phyloP scores from a whole-genome alignment of 2,797 vertebrate species.

The Lophura swinhoii region DNA sequence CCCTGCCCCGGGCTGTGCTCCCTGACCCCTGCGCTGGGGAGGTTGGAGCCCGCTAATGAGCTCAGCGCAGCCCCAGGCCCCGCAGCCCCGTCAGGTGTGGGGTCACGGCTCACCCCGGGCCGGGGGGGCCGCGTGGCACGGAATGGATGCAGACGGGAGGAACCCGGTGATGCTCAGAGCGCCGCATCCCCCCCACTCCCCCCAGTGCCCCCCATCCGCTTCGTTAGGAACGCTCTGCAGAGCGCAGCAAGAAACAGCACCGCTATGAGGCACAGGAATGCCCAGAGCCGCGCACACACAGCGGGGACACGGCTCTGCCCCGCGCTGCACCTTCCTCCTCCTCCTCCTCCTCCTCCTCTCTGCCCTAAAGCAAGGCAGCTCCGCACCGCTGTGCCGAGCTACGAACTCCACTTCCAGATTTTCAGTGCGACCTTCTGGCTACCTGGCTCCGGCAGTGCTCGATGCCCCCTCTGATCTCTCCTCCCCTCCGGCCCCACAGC shows the following conservation, averaged over 20 bases:
- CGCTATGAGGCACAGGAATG: neutral
- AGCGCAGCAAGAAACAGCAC: rapidly evolving
- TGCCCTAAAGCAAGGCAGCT: conserved; percentile 9
- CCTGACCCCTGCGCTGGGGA: neutral
- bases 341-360: neutral
- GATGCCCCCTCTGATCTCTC: conserved; percentile 71
- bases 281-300: neutral
- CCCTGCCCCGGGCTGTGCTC: neutral
- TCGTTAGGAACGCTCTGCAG: rapidly evolving
- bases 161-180: rapidly evolving
- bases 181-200: neutral
- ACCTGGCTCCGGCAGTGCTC: conserved; percentile 73
- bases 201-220: rapidly evolving
- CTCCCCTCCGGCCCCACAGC: conserved; percentile 64
- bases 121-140: neutral
- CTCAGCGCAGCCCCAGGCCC: neutral
- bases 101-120: neutral
- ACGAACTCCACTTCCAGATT: conserved; percentile 59
- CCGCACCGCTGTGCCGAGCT: conserved; percentile 24
- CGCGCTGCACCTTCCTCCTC: neutral
- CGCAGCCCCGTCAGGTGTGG: conserved; percentile 42
- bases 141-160: neutral
- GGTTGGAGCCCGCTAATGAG: conserved; percentile 21
- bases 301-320: neutral
- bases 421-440: conserved; percentile 72